phyloP scores from a whole-genome alignment of 2,888 invertebrate species.

The Ceratothoa steindachneri region DNA sequence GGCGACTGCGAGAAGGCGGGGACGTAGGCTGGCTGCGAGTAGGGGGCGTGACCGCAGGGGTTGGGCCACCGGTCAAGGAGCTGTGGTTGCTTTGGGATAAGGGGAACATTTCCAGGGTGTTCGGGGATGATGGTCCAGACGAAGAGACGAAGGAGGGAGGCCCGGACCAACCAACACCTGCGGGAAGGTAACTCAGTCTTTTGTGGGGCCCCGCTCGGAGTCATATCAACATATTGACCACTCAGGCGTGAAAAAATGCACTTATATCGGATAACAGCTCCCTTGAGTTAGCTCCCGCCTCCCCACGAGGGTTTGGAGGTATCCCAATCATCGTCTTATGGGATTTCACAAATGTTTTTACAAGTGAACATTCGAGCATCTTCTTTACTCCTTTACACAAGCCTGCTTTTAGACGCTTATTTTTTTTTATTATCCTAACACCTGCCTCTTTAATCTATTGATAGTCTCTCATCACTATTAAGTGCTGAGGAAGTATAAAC shows the following conservation, averaged over 20 bases:
- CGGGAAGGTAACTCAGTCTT: conserved; percentile 10
- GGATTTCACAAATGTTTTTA: no score
- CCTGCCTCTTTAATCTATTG: no score
- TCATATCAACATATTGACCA: background rate
- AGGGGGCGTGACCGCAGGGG: background rate
- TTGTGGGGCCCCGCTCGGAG: background rate
- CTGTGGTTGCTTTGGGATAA: conserved; percentile 38
- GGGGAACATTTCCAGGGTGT: conserved; percentile 33
- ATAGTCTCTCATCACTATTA: no score
- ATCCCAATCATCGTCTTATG: no score
- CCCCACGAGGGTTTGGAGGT: no score
- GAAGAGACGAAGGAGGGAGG: conserved; percentile 76
- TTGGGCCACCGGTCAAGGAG: conserved; percentile 6
- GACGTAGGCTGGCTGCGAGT: conserved; percentile 21
- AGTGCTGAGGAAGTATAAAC: no score
- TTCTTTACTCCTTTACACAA: no score
- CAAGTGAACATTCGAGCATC: no score
- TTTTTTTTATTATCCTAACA: no score
- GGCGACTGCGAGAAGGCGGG: conserved; percentile 6
- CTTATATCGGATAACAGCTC: no score
- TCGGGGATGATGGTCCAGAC: conserved; percentile 67
- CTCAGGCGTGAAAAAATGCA: background rate
- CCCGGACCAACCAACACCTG: conserved; percentile 64
- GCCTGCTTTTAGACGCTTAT: no score
- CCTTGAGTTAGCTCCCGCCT: no score